These are phyloP conservation scores for Oryzias curvinotus DNA, from an alignment of 2,113 vertebrate species.

Conservation along the genomic window DNA sequence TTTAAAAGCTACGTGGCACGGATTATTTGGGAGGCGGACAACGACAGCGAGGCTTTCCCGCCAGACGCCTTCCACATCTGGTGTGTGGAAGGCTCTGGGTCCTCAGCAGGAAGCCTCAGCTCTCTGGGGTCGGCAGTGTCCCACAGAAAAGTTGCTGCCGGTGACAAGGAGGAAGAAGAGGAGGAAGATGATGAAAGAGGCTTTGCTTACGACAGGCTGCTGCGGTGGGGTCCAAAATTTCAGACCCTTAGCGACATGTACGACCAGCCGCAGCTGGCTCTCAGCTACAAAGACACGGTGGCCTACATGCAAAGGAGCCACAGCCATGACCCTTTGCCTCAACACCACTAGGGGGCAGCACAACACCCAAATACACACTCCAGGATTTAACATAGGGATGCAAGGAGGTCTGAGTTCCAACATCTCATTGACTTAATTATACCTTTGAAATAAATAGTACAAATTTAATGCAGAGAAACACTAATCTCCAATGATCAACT, in stretches of 20 bases:
- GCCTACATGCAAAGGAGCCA: conserved; percentile 52
- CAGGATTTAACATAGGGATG: too few species aligned
- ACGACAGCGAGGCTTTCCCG: conserved; percentile 73
- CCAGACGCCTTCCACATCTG: conserved; percentile 80
- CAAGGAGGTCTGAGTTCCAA: too few species aligned
- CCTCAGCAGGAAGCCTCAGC: conserved; percentile 82
- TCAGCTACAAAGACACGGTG: conserved; percentile 56
- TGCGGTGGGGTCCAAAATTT: conserved; percentile 82
- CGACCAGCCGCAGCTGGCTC: conserved; percentile 55
- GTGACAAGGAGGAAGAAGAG: neutral
- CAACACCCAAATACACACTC: neutral
- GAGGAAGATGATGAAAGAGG: conserved; percentile 61
- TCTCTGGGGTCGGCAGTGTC: conserved; percentile 75
- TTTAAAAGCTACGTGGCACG: conserved; percentile 82
- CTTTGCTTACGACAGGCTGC: conserved; percentile 71
- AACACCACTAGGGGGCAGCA: conserved; percentile 41
- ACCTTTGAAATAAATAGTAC: too few species aligned
- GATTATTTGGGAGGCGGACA: conserved; percentile 84
- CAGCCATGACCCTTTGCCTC: conserved; percentile 60
- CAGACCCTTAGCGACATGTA: conserved; percentile 79
- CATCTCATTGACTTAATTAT: too few species aligned
- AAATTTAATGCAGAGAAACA: too few species aligned
- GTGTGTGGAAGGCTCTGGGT: conserved; percentile 80
- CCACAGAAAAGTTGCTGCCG: neutral
- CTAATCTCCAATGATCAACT: too few species aligned